Conservation (phyloP, 1,140 invertebrate genomes). For the Caenorhabditis inopinata region DNA sequence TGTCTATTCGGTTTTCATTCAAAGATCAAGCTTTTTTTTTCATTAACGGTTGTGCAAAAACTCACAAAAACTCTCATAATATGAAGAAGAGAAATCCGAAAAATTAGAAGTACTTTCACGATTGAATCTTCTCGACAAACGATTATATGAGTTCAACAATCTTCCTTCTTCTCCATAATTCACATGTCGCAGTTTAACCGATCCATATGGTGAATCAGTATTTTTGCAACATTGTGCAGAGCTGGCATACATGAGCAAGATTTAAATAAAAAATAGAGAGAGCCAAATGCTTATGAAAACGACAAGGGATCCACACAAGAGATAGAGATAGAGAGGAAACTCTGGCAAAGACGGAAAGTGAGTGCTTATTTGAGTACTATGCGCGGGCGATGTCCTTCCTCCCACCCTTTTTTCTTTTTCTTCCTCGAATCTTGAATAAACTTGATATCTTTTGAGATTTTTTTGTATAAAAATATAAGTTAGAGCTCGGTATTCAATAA, state of each 20-base stretch:
- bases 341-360: not conserved
- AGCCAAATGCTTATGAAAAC: not conserved
- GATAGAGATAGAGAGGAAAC: conserved; percentile 7
- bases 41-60: no score
- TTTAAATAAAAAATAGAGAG: not conserved
- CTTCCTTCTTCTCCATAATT: conserved; percentile 6
- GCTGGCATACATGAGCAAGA: conserved; percentile 18
- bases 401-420: not conserved
- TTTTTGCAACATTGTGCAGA: conserved; percentile 28
- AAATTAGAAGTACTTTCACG: not conserved
- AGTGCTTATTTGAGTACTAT: conserved; percentile 34
- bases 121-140: conserved; percentile 6
- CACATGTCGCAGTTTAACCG: not conserved
- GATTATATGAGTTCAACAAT: not conserved
- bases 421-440: conserved; percentile 1
- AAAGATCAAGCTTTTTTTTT: no score
- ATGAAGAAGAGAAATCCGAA: not conserved
- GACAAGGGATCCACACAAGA: not conserved
- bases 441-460: conserved; percentile 3
- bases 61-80: conserved; percentile 12
- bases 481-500: no score
- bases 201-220: conserved; percentile 22
- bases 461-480: not conserved
- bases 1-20: no score
- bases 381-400: conserved; percentile 19